Evolutionary conservation across 23 tunicate genomes (phyloP).

Genomic region (Styela clava): DNA sequence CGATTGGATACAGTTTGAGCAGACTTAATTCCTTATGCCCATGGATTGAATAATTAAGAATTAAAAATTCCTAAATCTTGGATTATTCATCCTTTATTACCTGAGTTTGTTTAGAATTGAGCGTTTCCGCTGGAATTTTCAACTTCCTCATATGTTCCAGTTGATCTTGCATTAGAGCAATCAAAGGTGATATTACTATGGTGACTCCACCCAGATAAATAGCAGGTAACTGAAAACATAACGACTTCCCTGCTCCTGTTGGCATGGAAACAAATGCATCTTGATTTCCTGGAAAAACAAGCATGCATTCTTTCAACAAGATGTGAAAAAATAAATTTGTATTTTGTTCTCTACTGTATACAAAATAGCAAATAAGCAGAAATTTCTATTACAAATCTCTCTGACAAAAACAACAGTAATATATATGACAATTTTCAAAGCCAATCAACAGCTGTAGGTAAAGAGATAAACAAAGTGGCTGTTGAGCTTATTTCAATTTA

Average conservation of each 20-base stretch:
- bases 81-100: too few relatives aligned
- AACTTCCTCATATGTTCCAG: conserved; percentile 52
- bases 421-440: neutral
- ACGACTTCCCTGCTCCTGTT: conserved; percentile 97
- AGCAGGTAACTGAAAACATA: conserved; percentile 94
- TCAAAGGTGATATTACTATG: conserved; percentile 84
- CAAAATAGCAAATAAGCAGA: neutral
- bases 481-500: too few relatives aligned
- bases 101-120: conserved; percentile 86
- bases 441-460: neutral
- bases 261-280: conserved; percentile 96
- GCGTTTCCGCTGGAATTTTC: conserved; percentile 59
- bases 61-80: too few relatives aligned
- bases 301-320: too few relatives aligned
- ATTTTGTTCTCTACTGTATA: neutral
- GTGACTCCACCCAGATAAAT: conserved; percentile 53
- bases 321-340: neutral
- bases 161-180: conserved; percentile 97
- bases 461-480: too few relatives aligned
- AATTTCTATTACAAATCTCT: neutral
- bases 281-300: conserved; percentile 27
- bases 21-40: too few relatives aligned
- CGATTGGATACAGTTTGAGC: too few relatives aligned
- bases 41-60: too few relatives aligned
- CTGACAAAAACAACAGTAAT: neutral